Conservation (phyloP, 2,113 vertebrate genomes). For the Coreoperca whiteheadi region DNA sequence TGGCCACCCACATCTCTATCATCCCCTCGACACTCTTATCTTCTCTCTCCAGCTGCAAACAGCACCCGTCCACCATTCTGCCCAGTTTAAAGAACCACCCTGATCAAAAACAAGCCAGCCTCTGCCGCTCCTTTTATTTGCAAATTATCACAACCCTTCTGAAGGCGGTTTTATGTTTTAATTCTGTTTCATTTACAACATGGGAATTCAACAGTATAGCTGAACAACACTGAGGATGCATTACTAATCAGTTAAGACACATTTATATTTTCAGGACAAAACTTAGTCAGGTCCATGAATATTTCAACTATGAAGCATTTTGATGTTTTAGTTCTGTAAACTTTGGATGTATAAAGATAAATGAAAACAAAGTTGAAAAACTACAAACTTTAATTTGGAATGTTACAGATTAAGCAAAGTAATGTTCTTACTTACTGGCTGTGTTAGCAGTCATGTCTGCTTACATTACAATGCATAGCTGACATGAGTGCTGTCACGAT, state of each 20-base stretch:
- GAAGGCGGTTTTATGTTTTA: constrained; percentile 32
- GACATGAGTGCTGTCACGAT: not conserved
- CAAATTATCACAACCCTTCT: constrained; percentile 20
- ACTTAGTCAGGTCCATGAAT: not conserved
- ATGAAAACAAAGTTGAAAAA: not conserved
- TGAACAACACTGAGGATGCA: not conserved
- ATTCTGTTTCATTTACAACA: constrained; percentile 26
- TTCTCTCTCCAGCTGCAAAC: constrained; percentile 69
- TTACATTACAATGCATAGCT: not conserved
- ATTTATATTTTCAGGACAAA: not conserved
- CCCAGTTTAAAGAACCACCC: constrained; percentile 50
- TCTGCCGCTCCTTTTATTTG: not conserved
- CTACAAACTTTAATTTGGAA: not conserved
- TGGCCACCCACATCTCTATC: constrained; percentile 40
- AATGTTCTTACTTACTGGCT: not conserved
- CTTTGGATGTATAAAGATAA: not conserved
- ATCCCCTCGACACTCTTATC: constrained; percentile 62
- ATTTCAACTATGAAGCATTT: not conserved
- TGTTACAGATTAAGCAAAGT: not conserved
- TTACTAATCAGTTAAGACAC: constrained; percentile 17
- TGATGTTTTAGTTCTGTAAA: not conserved
- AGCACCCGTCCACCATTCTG: constrained; percentile 28
- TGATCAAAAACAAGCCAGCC: constrained; percentile 48
- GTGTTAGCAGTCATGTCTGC: not conserved
- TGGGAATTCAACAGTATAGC: constrained; percentile 29